Base-by-base conservation (phyloP, 2,888 invertebrate species). In the Encarsia formosa region DNA sequence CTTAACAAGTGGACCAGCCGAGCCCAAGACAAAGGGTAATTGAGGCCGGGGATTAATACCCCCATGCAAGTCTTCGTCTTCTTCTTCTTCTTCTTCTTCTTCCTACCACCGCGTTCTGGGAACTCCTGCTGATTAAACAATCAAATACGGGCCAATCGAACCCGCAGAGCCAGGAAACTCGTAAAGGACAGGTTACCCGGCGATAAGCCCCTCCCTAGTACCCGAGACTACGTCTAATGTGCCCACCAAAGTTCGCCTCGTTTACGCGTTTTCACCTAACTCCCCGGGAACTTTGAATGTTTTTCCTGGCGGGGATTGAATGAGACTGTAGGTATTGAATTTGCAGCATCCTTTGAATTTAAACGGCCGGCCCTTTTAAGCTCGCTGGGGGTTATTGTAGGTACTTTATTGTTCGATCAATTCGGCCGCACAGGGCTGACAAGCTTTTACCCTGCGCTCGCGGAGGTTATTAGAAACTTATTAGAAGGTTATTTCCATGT, bases 1-100 rank as follows among this genome's bases (percentile, higher is more conserved):
- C 73, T 73, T 74, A 74, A 74, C 73, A 73, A 74, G 73, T 73
- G 73, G 73, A 73, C 73, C 71, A 73, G 71, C 73, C 69, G 70
- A 64, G 70, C 73, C 71, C 73, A 74, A 74, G 73, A 73, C 73
- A 74, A 74, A 73, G 73, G 73, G 73, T 73, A 74, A 74, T 74
- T 74, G 73, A 74, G 73, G 71, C 68, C 71, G 71, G 70, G 73
- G 72, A 73, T 74, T 74, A 73, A 74, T 74, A 71, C 73, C 72
- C 73, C 71, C 72, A 73, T 73, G 73, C 69, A 69, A 63, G 61
- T 26, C 11, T 15, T 39, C 18, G 16, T 18, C 20, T 19, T 18
- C 15, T n/a, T 26, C 40, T n/a, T 31, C 49, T 44, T 52, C 48
- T 49, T 39, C 29, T 44, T 54, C 35, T 46, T 51, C 35, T 44